These are phyloP conservation scores for Zaprionus vittiger DNA, from an alignment of 1,140 invertebrate genomes.

Conservation along the genomic window DNA sequence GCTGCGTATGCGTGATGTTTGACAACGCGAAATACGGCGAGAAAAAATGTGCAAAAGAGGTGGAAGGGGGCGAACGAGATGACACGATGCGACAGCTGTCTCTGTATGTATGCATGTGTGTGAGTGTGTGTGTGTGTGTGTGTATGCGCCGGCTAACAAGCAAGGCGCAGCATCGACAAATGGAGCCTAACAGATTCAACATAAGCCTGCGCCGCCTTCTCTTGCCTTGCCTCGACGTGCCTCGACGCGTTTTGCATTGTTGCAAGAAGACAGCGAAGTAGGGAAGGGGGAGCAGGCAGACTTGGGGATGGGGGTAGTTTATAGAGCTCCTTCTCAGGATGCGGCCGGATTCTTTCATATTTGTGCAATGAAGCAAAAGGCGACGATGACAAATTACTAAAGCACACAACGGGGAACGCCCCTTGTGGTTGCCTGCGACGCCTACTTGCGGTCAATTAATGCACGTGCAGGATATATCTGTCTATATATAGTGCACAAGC, in stretches of 20 bases:
- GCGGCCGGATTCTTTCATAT: constrained; percentile 10
- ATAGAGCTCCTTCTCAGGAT: neutral
- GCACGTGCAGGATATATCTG: constrained; percentile 9
- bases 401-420: too few relatives aligned
- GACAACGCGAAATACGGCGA: constrained; percentile 49
- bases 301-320: neutral
- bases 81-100: neutral
- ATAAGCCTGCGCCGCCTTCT: neutral
- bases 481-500: neutral
- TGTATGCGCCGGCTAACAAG: neutral
- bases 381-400: constrained; percentile 24
- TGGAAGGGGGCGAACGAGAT: neutral
- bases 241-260: constrained; percentile 11
- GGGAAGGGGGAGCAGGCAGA: neutral
- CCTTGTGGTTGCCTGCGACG: neutral
- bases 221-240: neutral
- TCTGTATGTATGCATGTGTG: neutral
- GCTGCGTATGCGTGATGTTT: constrained; percentile 60
- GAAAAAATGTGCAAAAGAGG: neutral
- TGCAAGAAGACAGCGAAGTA: neutral
- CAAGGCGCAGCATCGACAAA: constrained; percentile 8
- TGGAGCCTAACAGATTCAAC: constrained; percentile 9
- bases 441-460: constrained; percentile 15
- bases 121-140: neutral
- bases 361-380: constrained; percentile 10